These are phyloP conservation scores for Mastacembelus armatus DNA, from an alignment of 2,797 vertebrate species.

Conservation along the genomic window DNA sequence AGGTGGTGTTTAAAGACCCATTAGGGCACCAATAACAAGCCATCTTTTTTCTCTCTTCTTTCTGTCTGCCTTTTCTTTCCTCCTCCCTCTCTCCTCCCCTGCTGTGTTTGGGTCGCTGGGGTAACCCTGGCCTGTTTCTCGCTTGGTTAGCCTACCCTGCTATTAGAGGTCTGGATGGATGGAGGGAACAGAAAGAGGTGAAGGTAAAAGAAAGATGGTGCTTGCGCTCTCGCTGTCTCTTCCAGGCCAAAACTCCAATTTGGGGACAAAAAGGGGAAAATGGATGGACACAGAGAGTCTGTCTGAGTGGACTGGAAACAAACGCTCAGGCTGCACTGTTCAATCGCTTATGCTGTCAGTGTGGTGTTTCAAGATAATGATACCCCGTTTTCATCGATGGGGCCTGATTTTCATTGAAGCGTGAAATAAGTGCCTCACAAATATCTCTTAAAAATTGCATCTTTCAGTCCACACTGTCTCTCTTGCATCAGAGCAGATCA, in stretches of 20 bases:
- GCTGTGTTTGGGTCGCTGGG: conserved; percentile 77
- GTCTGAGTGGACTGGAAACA: conserved; percentile 50
- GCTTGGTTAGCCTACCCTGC: conserved; percentile 81
- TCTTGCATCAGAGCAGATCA: background rate
- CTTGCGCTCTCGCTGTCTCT: conserved; percentile 18
- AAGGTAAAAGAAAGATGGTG: conserved; percentile 59
- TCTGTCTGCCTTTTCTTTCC: conserved; percentile 19
- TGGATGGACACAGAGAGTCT: conserved; percentile 25
- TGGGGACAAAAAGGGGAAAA: conserved; percentile 52
- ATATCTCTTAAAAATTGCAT: conserved; percentile 1
- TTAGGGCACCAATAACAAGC: conserved; percentile 66
- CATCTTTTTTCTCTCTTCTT: conserved; percentile 43
- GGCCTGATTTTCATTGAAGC: conserved; percentile 30
- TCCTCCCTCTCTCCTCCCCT: conserved; percentile 44
- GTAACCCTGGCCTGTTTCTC: conserved; percentile 78
- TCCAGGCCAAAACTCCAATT: conserved; percentile 46
- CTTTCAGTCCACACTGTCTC: background rate
- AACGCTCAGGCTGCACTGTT: conserved; percentile 31
- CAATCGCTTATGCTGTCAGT: conserved; percentile 26
- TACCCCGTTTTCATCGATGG: conserved; percentile 8
- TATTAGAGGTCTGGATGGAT: conserved; percentile 83
- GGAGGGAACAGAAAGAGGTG: conserved; percentile 63
- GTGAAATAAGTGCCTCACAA: conserved; percentile 16
- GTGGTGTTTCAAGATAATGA: conserved; percentile 16
- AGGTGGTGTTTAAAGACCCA: conserved; percentile 56